These are phyloP conservation scores for Harpagoxenus sublaevis DNA, from an alignment of 2,888 invertebrate genomes.

Conservation along the genomic window DNA sequence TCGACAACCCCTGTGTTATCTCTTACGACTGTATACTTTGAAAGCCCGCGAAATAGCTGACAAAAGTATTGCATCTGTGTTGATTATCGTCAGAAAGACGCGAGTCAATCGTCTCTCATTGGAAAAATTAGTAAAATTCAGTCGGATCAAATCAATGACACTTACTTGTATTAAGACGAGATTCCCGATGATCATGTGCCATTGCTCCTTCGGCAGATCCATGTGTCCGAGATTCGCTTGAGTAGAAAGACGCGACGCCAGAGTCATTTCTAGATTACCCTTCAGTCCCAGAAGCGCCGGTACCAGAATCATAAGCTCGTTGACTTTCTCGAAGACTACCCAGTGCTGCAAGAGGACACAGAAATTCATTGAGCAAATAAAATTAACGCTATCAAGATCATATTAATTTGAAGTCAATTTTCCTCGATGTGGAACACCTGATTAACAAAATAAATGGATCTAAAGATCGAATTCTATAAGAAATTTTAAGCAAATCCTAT, in stretches of 20 bases:
- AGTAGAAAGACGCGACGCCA: slow-evolving; percentile 97
- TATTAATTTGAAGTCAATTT: background rate
- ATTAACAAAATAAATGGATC: background rate
- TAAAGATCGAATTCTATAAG: background rate
- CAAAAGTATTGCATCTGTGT: background rate
- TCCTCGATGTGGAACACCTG: too few species aligned
- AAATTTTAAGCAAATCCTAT: background rate
- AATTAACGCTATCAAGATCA: background rate
- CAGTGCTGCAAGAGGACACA: slow-evolving; percentile 88
- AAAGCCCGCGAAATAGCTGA: background rate
- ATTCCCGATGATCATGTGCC: slow-evolving; percentile 91
- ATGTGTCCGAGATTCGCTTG: slow-evolving; percentile 94
- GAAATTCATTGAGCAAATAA: background rate
- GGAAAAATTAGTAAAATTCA: slow-evolving; percentile 1
- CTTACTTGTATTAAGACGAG: slow-evolving; percentile 91
- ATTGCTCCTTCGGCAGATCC: slow-evolving; percentile 89
- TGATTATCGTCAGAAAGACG: background rate
- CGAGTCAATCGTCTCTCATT: background rate
- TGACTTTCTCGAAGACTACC: slow-evolving; percentile 90
- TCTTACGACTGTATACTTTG: background rate
- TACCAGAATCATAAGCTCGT: slow-evolving; percentile 92
- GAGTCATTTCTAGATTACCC: slow-evolving; percentile 98
- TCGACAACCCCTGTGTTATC: background rate
- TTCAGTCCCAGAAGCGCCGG: slow-evolving; percentile 94
- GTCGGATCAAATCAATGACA: background rate